phyloP scores from a whole-genome alignment of 2,888 invertebrate species.

The Ichneumoninae sp. region DNA sequence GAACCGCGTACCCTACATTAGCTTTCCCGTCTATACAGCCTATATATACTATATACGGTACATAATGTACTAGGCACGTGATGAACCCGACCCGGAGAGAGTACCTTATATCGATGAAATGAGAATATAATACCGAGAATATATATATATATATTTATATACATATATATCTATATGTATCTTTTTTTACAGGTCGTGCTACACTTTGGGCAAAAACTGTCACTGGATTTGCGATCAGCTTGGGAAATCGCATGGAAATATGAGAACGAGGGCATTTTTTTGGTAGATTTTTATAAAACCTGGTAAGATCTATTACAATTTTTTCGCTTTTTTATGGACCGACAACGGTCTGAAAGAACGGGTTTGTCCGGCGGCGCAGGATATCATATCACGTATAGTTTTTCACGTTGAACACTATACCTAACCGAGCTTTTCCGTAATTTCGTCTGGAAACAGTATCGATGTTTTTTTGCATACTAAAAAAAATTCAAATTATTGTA shows the following conservation, averaged over 20 bases:
- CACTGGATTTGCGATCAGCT: background rate
- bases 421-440: too few species aligned
- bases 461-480: too few species aligned
- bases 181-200: background rate
- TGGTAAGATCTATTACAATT: background rate
- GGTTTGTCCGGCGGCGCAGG: too few species aligned
- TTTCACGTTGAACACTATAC: too few species aligned
- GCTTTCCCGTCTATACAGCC: background rate
- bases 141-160: background rate
- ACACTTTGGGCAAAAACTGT: too few species aligned
- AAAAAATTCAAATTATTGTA: too few species aligned
- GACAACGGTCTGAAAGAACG: too few species aligned
- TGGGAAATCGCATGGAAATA: background rate
- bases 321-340: too few species aligned
- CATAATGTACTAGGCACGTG: background rate
- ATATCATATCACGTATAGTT: too few species aligned
- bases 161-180: too few species aligned
- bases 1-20: conserved; percentile 39
- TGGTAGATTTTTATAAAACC: background rate
- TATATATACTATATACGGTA: background rate
- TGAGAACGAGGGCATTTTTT: background rate
- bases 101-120: background rate
- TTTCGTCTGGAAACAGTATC: too few species aligned
- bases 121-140: background rate
- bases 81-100: background rate